These are phyloP conservation scores for Peromyscus polionotus DNA, from an alignment of 2,113 vertebrate species.

Conservation along the genomic window DNA sequence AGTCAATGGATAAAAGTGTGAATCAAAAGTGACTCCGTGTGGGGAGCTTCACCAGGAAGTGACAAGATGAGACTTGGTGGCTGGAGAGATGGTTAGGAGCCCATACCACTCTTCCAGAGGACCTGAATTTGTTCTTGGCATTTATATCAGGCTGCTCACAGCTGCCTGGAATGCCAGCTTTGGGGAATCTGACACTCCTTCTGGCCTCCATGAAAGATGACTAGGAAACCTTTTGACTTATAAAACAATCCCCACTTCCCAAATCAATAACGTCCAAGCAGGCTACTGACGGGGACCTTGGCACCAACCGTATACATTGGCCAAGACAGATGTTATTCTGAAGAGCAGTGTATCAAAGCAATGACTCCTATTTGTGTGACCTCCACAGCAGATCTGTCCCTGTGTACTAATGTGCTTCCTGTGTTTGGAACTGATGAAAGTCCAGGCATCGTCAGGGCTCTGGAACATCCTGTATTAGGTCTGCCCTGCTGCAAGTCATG, in stretches of 20 bases:
- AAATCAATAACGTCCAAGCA: neutral
- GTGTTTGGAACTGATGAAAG: neutral
- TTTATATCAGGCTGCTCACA: too few relatives aligned
- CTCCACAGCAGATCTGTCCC: neutral
- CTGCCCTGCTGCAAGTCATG: neutral
- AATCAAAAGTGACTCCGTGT: neutral
- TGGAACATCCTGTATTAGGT: neutral
- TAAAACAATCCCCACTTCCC: neutral
- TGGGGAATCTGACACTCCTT: neutral
- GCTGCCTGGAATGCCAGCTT: too few relatives aligned
- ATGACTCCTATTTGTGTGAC: neutral
- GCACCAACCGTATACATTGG: neutral
- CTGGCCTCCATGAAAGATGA: neutral
- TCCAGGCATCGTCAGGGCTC: too few relatives aligned
- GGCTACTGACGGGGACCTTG: neutral
- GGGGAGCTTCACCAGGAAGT: neutral
- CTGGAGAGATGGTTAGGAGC: neutral
- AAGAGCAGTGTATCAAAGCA: neutral
- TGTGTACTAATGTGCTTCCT: neutral
- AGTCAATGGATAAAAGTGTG: rapidly evolving
- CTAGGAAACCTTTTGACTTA: neutral
- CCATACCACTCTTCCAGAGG: neutral
- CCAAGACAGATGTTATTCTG: neutral
- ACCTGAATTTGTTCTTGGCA: neutral
- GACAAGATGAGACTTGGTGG: neutral